Percentiles rank a stretch among this genome's conserved stretches.
These are phyloP conservation scores for Eurytoma californica DNA, from an alignment of 2,888 invertebrate species.

Conservation along the genomic window DNA sequence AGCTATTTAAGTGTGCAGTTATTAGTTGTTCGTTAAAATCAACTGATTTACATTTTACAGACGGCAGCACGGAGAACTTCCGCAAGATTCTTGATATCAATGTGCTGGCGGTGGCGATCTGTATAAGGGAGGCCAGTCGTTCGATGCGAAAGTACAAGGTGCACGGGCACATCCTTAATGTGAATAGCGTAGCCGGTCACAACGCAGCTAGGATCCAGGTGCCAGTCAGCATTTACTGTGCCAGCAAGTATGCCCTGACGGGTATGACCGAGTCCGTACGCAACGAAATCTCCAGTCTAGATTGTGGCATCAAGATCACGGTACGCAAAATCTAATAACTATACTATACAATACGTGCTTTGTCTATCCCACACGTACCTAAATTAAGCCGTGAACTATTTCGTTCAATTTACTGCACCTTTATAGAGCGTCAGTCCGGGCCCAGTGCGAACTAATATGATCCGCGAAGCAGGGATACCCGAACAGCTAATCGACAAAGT, in stretches of 20 bases:
- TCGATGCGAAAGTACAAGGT: constrained; percentile 76
- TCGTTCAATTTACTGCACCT: neutral
- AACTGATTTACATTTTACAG: constrained; percentile 50
- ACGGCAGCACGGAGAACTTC: constrained; percentile 70
- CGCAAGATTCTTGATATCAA: constrained; percentile 76
- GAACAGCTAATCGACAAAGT: constrained; percentile 4
- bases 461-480: constrained; percentile 54
- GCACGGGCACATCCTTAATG: constrained; percentile 79
- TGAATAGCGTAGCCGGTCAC: constrained; percentile 76
- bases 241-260: constrained; percentile 77
- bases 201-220: constrained; percentile 61
- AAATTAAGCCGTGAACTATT: neutral
- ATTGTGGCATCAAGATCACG: constrained; percentile 73
- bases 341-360: no score
- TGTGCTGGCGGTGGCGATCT: constrained; percentile 78
- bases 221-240: constrained; percentile 74
- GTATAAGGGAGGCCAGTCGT: constrained; percentile 77
- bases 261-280: constrained; percentile 76
- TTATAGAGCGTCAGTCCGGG: constrained; percentile 73
- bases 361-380: no score
- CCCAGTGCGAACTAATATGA: constrained; percentile 67
- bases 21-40: neutral
- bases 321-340: constrained; percentile 59
- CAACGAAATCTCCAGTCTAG: constrained; percentile 73
- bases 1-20: no score